These are phyloP conservation scores for Phoronis australis DNA, from an alignment of 2,888 invertebrate genomes.

Conservation along the genomic window DNA sequence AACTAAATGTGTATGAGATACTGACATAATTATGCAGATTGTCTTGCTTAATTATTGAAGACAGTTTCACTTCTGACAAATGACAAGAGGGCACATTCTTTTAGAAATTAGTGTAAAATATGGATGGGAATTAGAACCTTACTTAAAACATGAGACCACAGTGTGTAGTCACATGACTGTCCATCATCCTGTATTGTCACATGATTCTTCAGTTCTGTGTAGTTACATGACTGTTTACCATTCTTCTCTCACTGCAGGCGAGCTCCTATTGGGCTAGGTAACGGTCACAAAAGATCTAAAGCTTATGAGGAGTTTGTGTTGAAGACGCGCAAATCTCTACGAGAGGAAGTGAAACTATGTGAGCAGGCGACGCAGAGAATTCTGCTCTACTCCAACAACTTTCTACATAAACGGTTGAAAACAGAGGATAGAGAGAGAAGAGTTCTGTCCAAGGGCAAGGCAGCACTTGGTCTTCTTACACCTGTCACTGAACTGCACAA, in stretches of 20 bases:
- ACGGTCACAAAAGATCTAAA: constrained; percentile 44
- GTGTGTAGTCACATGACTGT: too few species aligned
- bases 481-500: constrained; percentile 22
- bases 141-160: too few species aligned
- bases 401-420: constrained; percentile 46
- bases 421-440: constrained; percentile 32
- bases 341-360: constrained; percentile 36
- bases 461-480: constrained; percentile 30
- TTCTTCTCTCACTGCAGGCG: neutral
- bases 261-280: constrained; percentile 35
- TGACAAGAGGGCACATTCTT: too few species aligned
- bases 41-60: too few species aligned
- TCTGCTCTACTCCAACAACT: constrained; percentile 50
- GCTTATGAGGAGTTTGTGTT: constrained; percentile 43
- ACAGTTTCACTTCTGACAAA: too few species aligned
- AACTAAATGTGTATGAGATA: too few species aligned
- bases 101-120: too few species aligned
- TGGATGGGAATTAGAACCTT: too few species aligned
- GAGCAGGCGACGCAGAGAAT: constrained; percentile 44
- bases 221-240: too few species aligned
- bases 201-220: too few species aligned
- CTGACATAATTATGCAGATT: too few species aligned
- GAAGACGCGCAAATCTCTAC: constrained; percentile 27
- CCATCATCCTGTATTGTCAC: too few species aligned
- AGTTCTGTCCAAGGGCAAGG: constrained; percentile 20